Base-by-base conservation (phyloP, 2,888 invertebrate species). In the Dicranocentrus wangi region DNA sequence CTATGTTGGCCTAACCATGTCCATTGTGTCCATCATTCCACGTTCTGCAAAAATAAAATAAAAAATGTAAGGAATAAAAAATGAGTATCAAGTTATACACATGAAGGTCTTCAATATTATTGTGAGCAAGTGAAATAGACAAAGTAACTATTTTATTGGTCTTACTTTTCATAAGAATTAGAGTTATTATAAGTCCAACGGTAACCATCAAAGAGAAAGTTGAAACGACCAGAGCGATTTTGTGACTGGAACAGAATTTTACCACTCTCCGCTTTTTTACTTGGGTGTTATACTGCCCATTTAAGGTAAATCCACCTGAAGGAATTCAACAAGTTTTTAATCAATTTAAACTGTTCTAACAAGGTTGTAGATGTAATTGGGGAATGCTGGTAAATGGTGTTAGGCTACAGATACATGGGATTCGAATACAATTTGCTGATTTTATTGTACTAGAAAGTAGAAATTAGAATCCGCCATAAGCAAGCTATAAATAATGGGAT, bases 1-100 rank as follows among this genome's bases (percentile, higher is more conserved):
- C 10, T 60, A 80, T 61, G 80, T 79, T 19, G 79, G 72, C 80
- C n/a, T n/a, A n/a, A 80, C 72, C 72, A 72, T 82, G 70, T 80
- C 71, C 86, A 86, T 86, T n/a, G 86, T 84, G 72, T 87, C 86
- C 87, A 87, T 87, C 87, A 87, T 87, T 68, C 87, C 87, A 63
- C 83, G 84, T 60, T 86, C 87, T 87, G 73, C 3, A 82, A 82
- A 23, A 58, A 66, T 15, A 43, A 75, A 21, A 28, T n/a, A 60
- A 68, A 70, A 65, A 68, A 53, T 32, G 32, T 32, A 10, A 32
- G 32, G 10, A 32, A 32, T 8, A 17, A 51, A 51, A 51, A 5
- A 51, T 17, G 51, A 51, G 51, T 5, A 23, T 25, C 15, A 28
- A 23, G 19, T 55, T 55, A 3, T 13, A 19, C 13, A 23, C 19